Evolutionary conservation across 1,140 invertebrate genomes (phyloP), one percentile per base, ranked within the genome.

Genomic region (Lepidostoma basale): DNA sequence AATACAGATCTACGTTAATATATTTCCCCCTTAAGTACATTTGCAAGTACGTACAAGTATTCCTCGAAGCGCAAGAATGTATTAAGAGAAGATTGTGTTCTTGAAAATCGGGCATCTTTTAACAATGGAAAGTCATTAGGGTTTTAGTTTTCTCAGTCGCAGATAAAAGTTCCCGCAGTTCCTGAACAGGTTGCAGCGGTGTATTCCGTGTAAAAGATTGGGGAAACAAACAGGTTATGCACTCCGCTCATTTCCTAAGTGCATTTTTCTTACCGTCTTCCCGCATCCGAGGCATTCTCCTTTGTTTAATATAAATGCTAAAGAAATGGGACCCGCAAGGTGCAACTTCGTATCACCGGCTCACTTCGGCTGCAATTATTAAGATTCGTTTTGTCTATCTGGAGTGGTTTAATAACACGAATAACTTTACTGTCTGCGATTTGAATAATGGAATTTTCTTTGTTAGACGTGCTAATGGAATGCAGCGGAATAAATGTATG

Each of bases 281-380:
- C 45, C 60, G 28, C 58, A 36, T 66, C 65, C 69, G 44, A 49
- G 26, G 33, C 36, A 64, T 64, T 58, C 58, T 70, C 69, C 64
- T 72, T 64, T 72, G 60, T 72, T 72, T 65, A 72, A 67, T 72
- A 72, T 72, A 72, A 72, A 72, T 68, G 69, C 65, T 72, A 67
- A 72, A 72, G 65, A 68, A 72, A 72, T 72, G 66, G 60, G 60
- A 62, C 16, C 40, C 45, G n/a, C 42, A 26, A 49, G 45, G 44
- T 30, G 56, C 54, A 54, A 54, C 59, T 23, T 42, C 36, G 10
- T 42, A 30, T 44, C 44, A 56, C 67, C 33, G 52, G 44, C 40
- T 68, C 52, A 56, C 58, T 60, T 56, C 47, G 59, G 30, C 30
- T 28, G 39, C 25, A 62, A 68, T 68, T 68, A 68, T 68, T 62